These are phyloP conservation scores for Margaritifera margaritifera DNA, from an alignment of 2,888 invertebrate species.

Conservation along the genomic window DNA sequence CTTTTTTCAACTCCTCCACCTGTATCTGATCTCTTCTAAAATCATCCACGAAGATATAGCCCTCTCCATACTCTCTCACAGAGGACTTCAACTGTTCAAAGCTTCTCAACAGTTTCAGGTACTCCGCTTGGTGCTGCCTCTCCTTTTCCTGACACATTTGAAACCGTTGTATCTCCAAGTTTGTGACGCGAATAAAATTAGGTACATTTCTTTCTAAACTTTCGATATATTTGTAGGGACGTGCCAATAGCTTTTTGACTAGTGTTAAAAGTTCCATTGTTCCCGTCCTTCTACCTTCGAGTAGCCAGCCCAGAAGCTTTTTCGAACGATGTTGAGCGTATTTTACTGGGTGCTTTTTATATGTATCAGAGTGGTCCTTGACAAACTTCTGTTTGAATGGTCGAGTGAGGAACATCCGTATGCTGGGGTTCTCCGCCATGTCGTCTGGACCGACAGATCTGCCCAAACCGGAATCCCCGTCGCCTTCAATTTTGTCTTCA, in stretches of 20 bases:
- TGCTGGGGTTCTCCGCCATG: not conserved
- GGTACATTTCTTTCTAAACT: constrained; percentile 34
- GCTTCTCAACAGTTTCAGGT: constrained; percentile 42
- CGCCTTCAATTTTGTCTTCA: constrained; percentile 37
- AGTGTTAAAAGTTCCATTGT: constrained; percentile 15
- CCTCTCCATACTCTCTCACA: constrained; percentile 44
- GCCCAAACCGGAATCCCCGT: constrained; percentile 2
- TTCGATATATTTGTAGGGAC: constrained; percentile 29
- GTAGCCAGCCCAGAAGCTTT: constrained; percentile 20
- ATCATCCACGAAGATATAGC: constrained; percentile 46
- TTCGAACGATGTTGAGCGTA: constrained; percentile 28
- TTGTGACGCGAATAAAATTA: constrained; percentile 42
- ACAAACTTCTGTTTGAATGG: no score
- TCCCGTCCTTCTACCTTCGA: constrained; percentile 7
- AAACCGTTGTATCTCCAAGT: constrained; percentile 44
- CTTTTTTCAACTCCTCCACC: constrained; percentile 17
- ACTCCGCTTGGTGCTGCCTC: constrained; percentile 30
- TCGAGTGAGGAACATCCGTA: not conserved
- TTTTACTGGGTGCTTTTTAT: constrained; percentile 25
- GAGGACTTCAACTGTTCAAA: constrained; percentile 41
- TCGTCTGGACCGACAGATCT: not conserved
- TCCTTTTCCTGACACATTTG: constrained; percentile 27
- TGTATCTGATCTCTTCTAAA: constrained; percentile 36
- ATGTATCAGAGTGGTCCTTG: constrained; percentile 19
- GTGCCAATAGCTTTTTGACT: constrained; percentile 31